phyloP scores from a whole-genome alignment of 2,797 vertebrate species.

The Myotis vivesi region DNA sequence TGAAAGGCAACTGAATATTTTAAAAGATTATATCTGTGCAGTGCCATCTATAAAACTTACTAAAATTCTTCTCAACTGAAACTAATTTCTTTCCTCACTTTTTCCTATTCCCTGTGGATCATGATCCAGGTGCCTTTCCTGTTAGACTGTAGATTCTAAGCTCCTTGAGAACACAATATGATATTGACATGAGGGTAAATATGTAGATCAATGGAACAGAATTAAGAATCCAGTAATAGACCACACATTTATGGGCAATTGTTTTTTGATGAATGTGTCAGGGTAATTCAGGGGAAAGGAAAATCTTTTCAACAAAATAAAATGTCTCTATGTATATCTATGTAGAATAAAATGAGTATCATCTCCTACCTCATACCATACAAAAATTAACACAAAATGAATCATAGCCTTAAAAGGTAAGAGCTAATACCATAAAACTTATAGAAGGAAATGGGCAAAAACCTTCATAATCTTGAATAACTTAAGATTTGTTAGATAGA shows the following conservation, averaged over 20 bases:
- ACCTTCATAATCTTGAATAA: not conserved
- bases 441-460: not conserved
- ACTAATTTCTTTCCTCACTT: not conserved
- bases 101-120: not conserved
- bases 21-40: not conserved
- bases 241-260: not conserved
- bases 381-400: not conserved
- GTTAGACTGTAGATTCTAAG: not conserved
- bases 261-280: not conserved
- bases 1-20: not conserved
- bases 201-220: not conserved
- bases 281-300: not conserved
- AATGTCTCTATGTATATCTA: not conserved
- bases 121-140: not conserved
- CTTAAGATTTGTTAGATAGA: not conserved
- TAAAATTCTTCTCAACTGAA: not conserved
- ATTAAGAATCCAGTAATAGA: not conserved
- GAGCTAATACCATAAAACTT: not conserved
- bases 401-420: not conserved
- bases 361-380: not conserved
- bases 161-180: not conserved
- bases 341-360: not conserved
- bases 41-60: not conserved
- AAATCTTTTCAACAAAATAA: slow-evolving; percentile 23
- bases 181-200: not conserved